Percentiles rank a stretch among this genome's conserved stretches.
Evolutionary conservation across 2,797 vertebrate species (phyloP).

Genomic region (Clamator glandarius): DNA sequence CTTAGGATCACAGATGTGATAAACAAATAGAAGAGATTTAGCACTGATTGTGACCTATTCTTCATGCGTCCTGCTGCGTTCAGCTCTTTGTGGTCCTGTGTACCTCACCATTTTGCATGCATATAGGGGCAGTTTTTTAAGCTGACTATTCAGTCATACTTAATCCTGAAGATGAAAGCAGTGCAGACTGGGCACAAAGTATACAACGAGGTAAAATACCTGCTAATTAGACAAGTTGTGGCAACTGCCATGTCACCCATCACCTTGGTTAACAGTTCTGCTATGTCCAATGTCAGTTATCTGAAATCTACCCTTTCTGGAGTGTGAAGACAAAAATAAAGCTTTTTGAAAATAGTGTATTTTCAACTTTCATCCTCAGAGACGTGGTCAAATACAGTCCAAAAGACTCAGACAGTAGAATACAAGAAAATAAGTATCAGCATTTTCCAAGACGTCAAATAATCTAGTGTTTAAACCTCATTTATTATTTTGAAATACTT

Average conservation of each 20-base stretch:
- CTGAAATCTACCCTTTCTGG: background rate
- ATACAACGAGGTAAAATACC: background rate
- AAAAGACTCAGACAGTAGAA: background rate
- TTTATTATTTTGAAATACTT: background rate
- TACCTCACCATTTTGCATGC: background rate
- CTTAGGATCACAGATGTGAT: background rate
- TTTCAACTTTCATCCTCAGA: background rate
- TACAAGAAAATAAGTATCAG: background rate
- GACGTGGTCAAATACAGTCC: background rate
- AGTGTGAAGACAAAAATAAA: background rate
- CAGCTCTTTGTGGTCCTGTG: background rate
- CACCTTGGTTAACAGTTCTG: background rate
- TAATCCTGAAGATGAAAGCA: background rate
- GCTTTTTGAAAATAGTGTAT: background rate
- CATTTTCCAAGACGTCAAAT: background rate
- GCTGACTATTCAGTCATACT: fast-evolving
- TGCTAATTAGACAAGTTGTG: background rate
- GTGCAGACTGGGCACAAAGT: background rate
- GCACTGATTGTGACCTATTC: background rate
- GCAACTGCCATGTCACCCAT: background rate
- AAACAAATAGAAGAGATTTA: background rate
- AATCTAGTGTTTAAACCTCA: background rate
- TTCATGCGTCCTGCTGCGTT: background rate
- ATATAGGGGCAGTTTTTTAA: background rate
- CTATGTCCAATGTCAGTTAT: fast-evolving